phyloP scores from a whole-genome alignment of 2,888 invertebrate species.

The Zaprionus obscuricornis region DNA sequence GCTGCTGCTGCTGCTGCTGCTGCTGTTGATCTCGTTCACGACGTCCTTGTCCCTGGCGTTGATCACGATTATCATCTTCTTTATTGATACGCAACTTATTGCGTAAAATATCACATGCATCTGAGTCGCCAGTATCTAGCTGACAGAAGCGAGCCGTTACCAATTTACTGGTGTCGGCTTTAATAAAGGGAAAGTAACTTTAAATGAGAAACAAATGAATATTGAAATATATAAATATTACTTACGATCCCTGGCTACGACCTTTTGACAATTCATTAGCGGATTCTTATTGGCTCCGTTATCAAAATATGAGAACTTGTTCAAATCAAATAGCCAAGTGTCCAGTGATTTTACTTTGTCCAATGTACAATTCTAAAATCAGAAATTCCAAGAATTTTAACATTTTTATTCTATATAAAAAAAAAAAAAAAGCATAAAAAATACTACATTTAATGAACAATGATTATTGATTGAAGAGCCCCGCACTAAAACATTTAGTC shows the following conservation, averaged over 20 bases:
- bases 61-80: conserved; percentile 13
- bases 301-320: conserved; percentile 81
- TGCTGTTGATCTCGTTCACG: conserved; percentile 44
- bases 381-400: conserved; percentile 15
- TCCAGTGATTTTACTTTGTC: conserved; percentile 80
- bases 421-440: background rate
- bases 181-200: background rate
- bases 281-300: conserved; percentile 75
- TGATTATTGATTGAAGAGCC: conserved; percentile 35
- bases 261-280: conserved; percentile 83
- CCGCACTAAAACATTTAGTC: no score
- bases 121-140: conserved; percentile 80
- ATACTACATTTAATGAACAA: conserved; percentile 42
- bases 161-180: conserved; percentile 65
- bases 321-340: conserved; percentile 83
- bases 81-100: conserved; percentile 63
- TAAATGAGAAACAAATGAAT: background rate
- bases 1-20: conserved; percentile 21
- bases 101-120: conserved; percentile 80
- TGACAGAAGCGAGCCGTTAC: conserved; percentile 82
- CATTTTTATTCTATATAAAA: no score
- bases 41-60: conserved; percentile 38
- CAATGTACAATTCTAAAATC: conserved; percentile 77
- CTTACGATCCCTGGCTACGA: conserved; percentile 82
- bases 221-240: conserved; percentile 6